Conservation (phyloP, 2,888 invertebrate species). For the Agrypnus murinus region DNA sequence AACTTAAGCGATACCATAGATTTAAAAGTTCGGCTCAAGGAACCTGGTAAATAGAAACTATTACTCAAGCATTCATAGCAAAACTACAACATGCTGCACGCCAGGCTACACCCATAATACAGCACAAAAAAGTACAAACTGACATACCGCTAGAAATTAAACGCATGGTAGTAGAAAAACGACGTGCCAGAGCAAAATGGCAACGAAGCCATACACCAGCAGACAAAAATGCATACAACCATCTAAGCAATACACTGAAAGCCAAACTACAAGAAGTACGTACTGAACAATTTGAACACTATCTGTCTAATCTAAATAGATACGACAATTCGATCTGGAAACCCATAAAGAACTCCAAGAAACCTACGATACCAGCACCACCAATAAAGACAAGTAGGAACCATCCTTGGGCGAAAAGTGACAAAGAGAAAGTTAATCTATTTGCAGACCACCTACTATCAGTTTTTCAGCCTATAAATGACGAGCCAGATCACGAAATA, state of each 20-base stretch:
- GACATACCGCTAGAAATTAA: too few relatives aligned
- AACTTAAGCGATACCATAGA: background rate
- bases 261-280: background rate
- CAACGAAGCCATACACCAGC: too few relatives aligned
- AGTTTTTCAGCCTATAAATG: too few relatives aligned
- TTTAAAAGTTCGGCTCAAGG: slow-evolving; percentile 13
- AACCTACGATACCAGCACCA: background rate
- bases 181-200: too few relatives aligned
- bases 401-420: too few relatives aligned
- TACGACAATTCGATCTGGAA: slow-evolving; percentile 17
- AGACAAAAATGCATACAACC: slow-evolving; percentile 2
- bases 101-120: too few relatives aligned
- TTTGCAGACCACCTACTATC: slow-evolving; percentile 5
- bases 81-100: background rate
- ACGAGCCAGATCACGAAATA: too few relatives aligned
- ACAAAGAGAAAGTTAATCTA: too few relatives aligned
- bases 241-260: slow-evolving; percentile 3
- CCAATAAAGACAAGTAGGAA: background rate
- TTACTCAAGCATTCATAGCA: background rate
- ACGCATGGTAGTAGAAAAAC: too few relatives aligned
- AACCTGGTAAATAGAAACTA: too few relatives aligned
- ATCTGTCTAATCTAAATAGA: slow-evolving; percentile 5
- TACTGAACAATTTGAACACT: background rate
- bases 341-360: slow-evolving; percentile 2
- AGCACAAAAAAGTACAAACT: slow-evolving; percentile 8